Evolutionary conservation across 2,888 invertebrate species (phyloP).

Genomic region (Oxytorus armatus): DNA sequence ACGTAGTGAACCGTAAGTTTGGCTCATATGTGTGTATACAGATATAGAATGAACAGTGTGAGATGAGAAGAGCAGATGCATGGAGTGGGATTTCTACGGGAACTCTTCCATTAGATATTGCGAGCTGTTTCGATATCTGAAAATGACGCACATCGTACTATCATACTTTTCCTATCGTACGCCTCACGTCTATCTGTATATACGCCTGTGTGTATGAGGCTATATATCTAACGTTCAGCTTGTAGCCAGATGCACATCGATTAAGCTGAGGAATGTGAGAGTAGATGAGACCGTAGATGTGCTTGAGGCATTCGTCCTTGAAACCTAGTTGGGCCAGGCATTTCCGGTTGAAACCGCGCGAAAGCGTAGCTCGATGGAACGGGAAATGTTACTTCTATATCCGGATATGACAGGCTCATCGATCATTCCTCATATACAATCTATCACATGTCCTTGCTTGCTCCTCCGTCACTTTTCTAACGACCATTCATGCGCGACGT

Average conservation of each 20-base stretch:
- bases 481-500: constrained; percentile 25
- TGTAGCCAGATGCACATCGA: constrained; percentile 44
- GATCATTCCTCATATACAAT: constrained; percentile 50
- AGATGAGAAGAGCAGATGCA: constrained; percentile 16
- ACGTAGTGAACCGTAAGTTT: constrained; percentile 36
- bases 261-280: constrained; percentile 47
- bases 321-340: not conserved
- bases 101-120: constrained; percentile 32
- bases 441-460: constrained; percentile 3
- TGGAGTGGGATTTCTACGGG: constrained; percentile 10
- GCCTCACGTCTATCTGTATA: not conserved
- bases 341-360: constrained; percentile 18
- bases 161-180: constrained; percentile 12
- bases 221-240: constrained; percentile 13
- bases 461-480: constrained; percentile 27
- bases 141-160: constrained; percentile 46
- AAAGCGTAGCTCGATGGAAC: constrained; percentile 55
- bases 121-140: constrained; percentile 33
- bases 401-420: constrained; percentile 59
- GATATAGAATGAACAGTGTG: constrained; percentile 19
- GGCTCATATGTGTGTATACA: constrained; percentile 14
- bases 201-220: not conserved
- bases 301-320: constrained; percentile 9
- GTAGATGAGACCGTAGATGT: constrained; percentile 16
- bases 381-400: constrained; percentile 47